These are phyloP conservation scores for Gymnodraco acuticeps DNA, from an alignment of 2,797 vertebrate species.

Conservation along the genomic window DNA sequence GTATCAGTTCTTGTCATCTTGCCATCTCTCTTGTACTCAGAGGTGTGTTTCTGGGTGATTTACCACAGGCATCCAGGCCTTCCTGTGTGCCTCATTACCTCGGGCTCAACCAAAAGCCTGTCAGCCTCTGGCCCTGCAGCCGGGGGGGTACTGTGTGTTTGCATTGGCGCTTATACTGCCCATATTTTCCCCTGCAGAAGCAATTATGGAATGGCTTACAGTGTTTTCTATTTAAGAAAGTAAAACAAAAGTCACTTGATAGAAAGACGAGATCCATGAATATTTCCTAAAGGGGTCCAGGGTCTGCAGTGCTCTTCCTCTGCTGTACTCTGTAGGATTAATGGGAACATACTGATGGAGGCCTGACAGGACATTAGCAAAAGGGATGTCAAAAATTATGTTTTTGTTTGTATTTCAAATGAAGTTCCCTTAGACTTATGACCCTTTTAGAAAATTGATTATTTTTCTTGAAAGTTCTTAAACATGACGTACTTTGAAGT, in stretches of 20 bases:
- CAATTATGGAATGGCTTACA: constrained; percentile 63
- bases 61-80: constrained; percentile 76
- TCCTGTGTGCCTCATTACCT: constrained; percentile 79
- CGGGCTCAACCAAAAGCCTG: constrained; percentile 67
- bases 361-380: constrained; percentile 5
- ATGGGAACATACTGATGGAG: constrained; percentile 17
- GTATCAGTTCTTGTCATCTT: constrained; percentile 57
- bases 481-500: constrained; percentile 3
- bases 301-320: constrained; percentile 13
- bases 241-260: constrained; percentile 49
- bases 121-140: constrained; percentile 64
- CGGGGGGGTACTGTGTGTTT: constrained; percentile 73
- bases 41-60: constrained; percentile 81
- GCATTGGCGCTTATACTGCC: constrained; percentile 63
- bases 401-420: constrained; percentile 10
- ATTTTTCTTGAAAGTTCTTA: constrained; percentile 18
- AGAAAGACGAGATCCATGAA: constrained; percentile 47
- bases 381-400: constrained; percentile 1
- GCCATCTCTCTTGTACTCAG: constrained; percentile 49
- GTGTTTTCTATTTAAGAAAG: constrained; percentile 63
- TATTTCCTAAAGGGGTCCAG: constrained; percentile 31
- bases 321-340: constrained; percentile 29
- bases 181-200: constrained; percentile 68
- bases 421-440: constrained; percentile 3
- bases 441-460: constrained; percentile 16